Evolutionary conservation across 1,140 invertebrate species (phyloP), one percentile per base, ranked within the genome.

Genomic region (Apolygus lucorum): DNA sequence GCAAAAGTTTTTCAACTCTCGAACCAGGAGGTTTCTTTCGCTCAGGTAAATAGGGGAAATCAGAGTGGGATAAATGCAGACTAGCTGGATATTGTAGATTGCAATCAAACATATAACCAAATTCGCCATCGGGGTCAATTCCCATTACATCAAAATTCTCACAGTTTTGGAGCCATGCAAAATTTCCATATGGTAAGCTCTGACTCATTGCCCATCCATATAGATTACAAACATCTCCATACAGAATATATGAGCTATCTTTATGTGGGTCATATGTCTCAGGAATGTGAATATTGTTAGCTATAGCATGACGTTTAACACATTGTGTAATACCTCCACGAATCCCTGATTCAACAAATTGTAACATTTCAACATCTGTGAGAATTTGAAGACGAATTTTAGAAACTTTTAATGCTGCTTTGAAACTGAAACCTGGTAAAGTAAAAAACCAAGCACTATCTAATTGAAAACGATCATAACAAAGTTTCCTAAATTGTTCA

Each of bases 151-250:
- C 34, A 17, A 49, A 11, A 11, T 8, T 8, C 8, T 49, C 34
- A 49, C n/a, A n/a, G n/a, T n/a, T n/a, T n/a, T 49, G 17, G 17
- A 49, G 8, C 34, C 34, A 49, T 49, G 8, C 34, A 49, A 49
- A 49, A 73, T 83, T 84, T 13, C 76, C n/a, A n/a, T n/a, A n/a
- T n/a, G n/a, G n/a, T n/a, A n/a, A n/a, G n/a, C n/a, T n/a, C n/a
- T n/a, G n/a, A 77, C 79, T 84, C 82, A 21, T 78, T 77, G 76
- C 83, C 83, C 26, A 77, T 73, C 22, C 83, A 64, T 75, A 76
- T 81, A 14, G 75, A 76, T 49, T 59, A 67, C 24, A 68, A 63
- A 72, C 79, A 68, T 52, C 69, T 73, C 14, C 69, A 2, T 78
- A 83, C 73, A 77, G 77, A 83, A 2, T 79, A 68, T 22, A 65